Conservation (phyloP, 2,113 vertebrate genomes). For the Platycercus adscitus region DNA sequence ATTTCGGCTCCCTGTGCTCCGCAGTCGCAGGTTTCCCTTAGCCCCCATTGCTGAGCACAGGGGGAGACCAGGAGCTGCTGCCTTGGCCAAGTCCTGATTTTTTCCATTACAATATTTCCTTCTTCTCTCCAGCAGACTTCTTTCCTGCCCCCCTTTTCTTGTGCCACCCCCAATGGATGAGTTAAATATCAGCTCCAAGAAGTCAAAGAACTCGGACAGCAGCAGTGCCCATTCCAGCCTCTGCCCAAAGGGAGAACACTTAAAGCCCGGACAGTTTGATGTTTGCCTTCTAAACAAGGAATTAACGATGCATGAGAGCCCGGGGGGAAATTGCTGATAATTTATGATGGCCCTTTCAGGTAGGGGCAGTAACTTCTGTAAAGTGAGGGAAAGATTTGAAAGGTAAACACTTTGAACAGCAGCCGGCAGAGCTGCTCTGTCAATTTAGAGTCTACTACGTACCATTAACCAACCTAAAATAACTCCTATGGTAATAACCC, state of each 20-base stretch:
- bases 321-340: slow-evolving; percentile 51
- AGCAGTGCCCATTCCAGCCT: slow-evolving; percentile 41
- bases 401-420: slow-evolving; percentile 76
- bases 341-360: slow-evolving; percentile 60
- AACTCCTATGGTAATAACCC: slow-evolving; percentile 82
- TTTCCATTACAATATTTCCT: not conserved
- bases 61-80: fast-evolving
- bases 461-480: slow-evolving; percentile 85
- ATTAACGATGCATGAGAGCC: slow-evolving; percentile 70
- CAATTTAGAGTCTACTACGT: slow-evolving; percentile 77
- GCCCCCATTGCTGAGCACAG: not conserved
- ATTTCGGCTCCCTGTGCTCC: not conserved
- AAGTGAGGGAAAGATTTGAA: slow-evolving; percentile 52
- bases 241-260: slow-evolving; percentile 62
- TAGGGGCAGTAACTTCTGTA: slow-evolving; percentile 67
- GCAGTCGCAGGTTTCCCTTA: not conserved
- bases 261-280: slow-evolving; percentile 70
- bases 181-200: slow-evolving; percentile 53
- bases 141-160: not conserved
- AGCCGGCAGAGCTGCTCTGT: slow-evolving; percentile 66
- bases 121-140: not conserved
- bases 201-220: slow-evolving; percentile 47
- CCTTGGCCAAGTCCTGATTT: not conserved
- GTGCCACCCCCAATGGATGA: not conserved
- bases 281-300: slow-evolving; percentile 61